These are phyloP conservation scores for Agrochola litura DNA, from an alignment of 2,888 invertebrate species.

Conservation along the genomic window DNA sequence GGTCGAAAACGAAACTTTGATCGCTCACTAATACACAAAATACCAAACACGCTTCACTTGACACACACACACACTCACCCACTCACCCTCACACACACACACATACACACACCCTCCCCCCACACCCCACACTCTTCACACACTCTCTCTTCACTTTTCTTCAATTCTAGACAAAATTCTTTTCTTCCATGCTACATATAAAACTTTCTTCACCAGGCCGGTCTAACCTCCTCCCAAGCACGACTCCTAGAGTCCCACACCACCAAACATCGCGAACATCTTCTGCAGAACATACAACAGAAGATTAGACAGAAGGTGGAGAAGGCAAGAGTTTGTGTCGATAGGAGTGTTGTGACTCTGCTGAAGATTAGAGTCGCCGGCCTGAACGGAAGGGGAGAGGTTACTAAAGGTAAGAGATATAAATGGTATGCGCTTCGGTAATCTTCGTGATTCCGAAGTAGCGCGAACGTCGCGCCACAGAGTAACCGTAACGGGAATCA, in stretches of 20 bases:
- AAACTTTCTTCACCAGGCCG: conserved; percentile 74
- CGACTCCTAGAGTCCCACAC: conserved; percentile 82
- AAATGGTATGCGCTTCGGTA: neutral
- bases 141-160: too few species aligned
- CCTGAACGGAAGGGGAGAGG: conserved; percentile 50
- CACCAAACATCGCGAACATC: conserved; percentile 73
- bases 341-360: conserved; percentile 79
- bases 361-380: conserved; percentile 80
- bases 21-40: too few species aligned
- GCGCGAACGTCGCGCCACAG: too few species aligned
- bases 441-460: neutral
- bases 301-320: conserved; percentile 76
- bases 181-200: too few species aligned
- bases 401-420: conserved; percentile 75
- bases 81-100: too few species aligned
- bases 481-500: too few species aligned
- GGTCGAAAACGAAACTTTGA: too few species aligned
- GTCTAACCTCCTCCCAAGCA: conserved; percentile 83
- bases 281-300: conserved; percentile 76
- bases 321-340: conserved; percentile 65
- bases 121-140: too few species aligned
- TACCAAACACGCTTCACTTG: too few species aligned
- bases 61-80: too few species aligned
- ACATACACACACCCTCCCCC: too few species aligned
- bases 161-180: too few species aligned